phyloP scores from a whole-genome alignment of 1,140 invertebrate genomes.

The Anoplophora glabripennis region DNA sequence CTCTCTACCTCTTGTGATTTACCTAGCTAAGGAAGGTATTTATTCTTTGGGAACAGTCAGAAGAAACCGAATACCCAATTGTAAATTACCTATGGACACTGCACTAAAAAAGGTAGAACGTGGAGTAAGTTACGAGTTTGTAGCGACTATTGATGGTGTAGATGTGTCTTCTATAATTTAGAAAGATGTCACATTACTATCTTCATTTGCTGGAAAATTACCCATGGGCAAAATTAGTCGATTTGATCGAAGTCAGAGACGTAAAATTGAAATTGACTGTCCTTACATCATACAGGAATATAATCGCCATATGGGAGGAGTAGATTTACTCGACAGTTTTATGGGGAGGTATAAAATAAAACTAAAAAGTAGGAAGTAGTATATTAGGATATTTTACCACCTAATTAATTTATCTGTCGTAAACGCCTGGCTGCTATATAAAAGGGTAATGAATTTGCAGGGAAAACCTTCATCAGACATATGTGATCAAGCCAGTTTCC shows the following conservation, averaged over 20 bases:
- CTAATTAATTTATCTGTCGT: constrained; percentile 32
- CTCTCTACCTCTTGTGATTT: constrained; percentile 20
- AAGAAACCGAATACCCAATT: constrained; percentile 28
- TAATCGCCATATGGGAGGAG: constrained; percentile 28
- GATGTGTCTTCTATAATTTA: constrained; percentile 24
- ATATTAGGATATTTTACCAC: constrained; percentile 39
- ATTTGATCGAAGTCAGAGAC: constrained; percentile 19
- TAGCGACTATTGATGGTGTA: constrained; percentile 14
- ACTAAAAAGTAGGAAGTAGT: constrained; percentile 45
- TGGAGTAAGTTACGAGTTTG: neutral
- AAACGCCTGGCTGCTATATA: constrained; percentile 35
- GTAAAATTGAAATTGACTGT: constrained; percentile 14
- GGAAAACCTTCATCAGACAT: constrained; percentile 13
- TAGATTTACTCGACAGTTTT: constrained; percentile 49
- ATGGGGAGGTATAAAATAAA: constrained; percentile 49
- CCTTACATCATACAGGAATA: constrained; percentile 11
- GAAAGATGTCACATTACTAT: constrained; percentile 22
- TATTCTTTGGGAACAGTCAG: constrained; percentile 25
- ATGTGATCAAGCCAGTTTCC: constrained; percentile 21
- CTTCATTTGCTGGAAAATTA: constrained; percentile 13
- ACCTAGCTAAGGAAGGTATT: constrained; percentile 30
- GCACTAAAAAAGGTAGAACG: constrained; percentile 6
- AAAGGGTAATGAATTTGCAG: constrained; percentile 7
- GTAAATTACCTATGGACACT: constrained; percentile 23
- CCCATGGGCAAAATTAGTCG: constrained; percentile 5